Evolutionary conservation across 2,113 vertebrate species (phyloP), one percentile per base, ranked within the genome.

Genomic region (Nothocercus julius): DNA sequence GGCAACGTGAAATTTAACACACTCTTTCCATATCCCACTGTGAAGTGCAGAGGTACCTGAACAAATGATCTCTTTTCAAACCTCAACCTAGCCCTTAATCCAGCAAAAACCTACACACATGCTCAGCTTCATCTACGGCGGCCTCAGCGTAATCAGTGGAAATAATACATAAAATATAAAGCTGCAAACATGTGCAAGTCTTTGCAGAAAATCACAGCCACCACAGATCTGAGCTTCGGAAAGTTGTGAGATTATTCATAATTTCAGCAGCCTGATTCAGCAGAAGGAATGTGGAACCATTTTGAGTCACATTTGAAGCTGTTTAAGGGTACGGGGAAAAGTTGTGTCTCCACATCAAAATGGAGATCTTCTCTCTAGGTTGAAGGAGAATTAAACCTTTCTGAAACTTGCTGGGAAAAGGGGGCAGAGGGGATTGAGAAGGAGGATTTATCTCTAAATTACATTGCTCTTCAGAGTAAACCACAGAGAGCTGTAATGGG

Each of bases 381-480:
- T 95, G 82, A 47, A 79, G 27, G 66, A 85, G 89, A 90, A 91
- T 69, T 68, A 95, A 97, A 89, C n/a, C 54, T 36, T 67, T 54
- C 75, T 72, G 62, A 83, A 84, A 91, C 36, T 89, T 69, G 45
- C 76, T 66, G 66, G n/a, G 77, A 89, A 95, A 76, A 61, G 28
- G 2, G 19, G 66, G 36, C 82, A 82, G 22, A 22, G 69, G 69
- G 45, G 76, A 94, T 83, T 89, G 47, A 87, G 86, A 93, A 95
- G 84, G 89, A 94, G 94, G 89, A 92, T 93, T 89, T 87, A 91
- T 95, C 91, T 96, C 94, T 63, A 92, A 94, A 95, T 91, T 95
- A 80, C 90, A 91, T 95, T 87, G 95, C 95, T 97, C 95, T 96
- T 95, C 87, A 92, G 96, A 91, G 95, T 95, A 97, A 96, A 96